A percentile compares a stretch with the other conserved stretches of the same genome.
phyloP scores from a whole-genome alignment of 2,888 invertebrate species.

The Pyrrhosoma nymphula region DNA sequence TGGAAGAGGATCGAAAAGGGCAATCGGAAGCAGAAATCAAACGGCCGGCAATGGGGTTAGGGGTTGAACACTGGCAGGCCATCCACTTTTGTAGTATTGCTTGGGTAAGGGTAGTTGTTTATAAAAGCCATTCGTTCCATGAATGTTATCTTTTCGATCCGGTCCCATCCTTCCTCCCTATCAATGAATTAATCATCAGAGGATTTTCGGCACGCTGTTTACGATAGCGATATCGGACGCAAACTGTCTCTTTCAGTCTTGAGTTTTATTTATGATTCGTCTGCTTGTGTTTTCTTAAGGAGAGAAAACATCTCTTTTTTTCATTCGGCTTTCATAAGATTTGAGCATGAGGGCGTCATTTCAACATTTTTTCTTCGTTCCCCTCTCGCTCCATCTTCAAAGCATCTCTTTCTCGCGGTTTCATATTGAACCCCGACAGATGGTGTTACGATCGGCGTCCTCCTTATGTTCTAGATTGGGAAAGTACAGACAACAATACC shows the following conservation, averaged over 20 bases:
- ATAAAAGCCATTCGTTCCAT: not conserved
- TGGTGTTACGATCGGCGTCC: too few relatives aligned
- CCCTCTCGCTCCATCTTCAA: too few relatives aligned
- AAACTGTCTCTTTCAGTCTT: not conserved
- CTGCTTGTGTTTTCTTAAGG: not conserved
- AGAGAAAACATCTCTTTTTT: not conserved
- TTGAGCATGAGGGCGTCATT: not conserved
- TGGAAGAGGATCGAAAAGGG: too few relatives aligned
- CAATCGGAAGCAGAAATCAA: too few relatives aligned
- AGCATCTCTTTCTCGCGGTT: too few relatives aligned
- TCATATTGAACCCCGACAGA: too few relatives aligned
- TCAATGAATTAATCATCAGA: not conserved
- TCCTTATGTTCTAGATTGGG: too few relatives aligned
- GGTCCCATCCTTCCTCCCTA: not conserved
- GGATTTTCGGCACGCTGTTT: not conserved
- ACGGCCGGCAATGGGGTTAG: too few relatives aligned
- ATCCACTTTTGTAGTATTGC: too few relatives aligned
- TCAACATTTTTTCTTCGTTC: not conserved
- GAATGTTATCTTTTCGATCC: not conserved
- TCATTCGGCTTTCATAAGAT: not conserved
- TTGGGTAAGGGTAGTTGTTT: not conserved
- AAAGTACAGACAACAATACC: too few relatives aligned
- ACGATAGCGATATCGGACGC: not conserved
- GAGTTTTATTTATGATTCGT: constrained; percentile 1
- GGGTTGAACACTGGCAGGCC: too few relatives aligned